Evolutionary conservation across 2,113 vertebrate genomes (phyloP).

Genomic region (Etia nguti): DNA sequence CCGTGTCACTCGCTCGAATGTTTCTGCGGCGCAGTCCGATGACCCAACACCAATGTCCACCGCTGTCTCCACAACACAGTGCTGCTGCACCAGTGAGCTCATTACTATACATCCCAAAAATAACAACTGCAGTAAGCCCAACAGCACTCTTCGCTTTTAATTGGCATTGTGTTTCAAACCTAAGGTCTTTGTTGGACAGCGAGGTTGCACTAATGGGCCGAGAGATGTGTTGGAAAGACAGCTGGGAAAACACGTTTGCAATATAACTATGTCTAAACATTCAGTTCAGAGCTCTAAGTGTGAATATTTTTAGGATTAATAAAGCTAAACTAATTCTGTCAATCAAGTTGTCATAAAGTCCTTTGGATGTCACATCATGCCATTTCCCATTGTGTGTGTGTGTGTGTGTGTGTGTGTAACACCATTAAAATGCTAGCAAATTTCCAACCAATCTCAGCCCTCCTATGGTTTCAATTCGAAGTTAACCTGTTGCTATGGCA

Average conservation of each 20-base stretch:
- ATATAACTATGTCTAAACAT: not conserved
- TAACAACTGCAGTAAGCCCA: conserved; percentile 19
- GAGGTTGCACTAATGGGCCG: not conserved
- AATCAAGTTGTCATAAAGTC: not conserved
- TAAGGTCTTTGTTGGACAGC: not conserved
- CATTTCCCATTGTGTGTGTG: not conserved
- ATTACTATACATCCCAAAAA: conserved; percentile 9
- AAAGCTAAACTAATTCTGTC: conserved; percentile 24
- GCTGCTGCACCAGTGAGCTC: not conserved
- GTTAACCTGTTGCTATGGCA: conserved; percentile 19
- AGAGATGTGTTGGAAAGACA: not conserved
- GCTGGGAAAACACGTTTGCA: not conserved
- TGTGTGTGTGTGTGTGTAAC: not conserved
- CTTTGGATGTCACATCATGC: not conserved
- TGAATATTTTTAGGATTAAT: conserved; percentile 9
- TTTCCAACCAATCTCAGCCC: not conserved
- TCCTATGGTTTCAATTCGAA: not conserved
- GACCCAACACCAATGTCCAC: not conserved
- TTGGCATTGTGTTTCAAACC: conserved; percentile 10
- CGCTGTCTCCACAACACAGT: not conserved
- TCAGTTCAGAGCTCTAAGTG: not conserved
- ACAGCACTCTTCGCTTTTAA: conserved; percentile 5
- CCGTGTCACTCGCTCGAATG: not conserved
- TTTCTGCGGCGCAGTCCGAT: not conserved
- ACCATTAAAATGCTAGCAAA: not conserved